Conservation (phyloP, 1,140 invertebrate genomes). For the Zaprionus africanus region DNA sequence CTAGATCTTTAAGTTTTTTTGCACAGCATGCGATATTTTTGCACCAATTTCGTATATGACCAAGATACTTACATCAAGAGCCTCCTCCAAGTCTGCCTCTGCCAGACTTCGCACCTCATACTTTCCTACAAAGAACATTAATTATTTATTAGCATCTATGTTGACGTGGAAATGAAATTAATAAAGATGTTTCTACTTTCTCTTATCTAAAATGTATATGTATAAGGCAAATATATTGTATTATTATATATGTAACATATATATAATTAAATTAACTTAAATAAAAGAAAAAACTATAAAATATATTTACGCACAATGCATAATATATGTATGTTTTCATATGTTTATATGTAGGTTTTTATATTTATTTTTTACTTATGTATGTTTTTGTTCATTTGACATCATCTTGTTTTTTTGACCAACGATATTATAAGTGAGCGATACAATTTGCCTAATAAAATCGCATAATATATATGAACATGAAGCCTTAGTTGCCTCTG, state of each 20-base stretch:
- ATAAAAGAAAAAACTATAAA: too few species aligned
- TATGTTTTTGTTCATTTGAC: too few species aligned
- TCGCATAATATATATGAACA: not conserved
- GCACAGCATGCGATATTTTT: not conserved
- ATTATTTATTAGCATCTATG: constrained; percentile 1
- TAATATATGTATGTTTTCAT: too few species aligned
- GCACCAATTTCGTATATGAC: not conserved
- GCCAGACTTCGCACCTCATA: constrained; percentile 66
- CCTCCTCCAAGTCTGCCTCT: constrained; percentile 59
- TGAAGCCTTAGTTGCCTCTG: too few species aligned
- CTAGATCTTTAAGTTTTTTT: not conserved
- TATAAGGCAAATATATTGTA: too few species aligned
- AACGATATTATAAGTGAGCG: not conserved
- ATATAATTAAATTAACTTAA: too few species aligned
- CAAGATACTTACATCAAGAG: constrained; percentile 71
- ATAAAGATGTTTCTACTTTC: not conserved
- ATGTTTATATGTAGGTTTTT: too few species aligned
- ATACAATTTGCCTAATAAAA: not conserved
- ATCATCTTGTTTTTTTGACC: too few species aligned
- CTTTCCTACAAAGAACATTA: constrained; percentile 46
- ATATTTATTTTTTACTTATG: too few species aligned
- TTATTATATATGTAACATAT: too few species aligned
- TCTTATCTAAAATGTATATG: not conserved
- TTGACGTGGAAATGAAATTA: not conserved
- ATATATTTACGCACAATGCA: too few species aligned